These are phyloP conservation scores for Amia ocellicauda DNA, from an alignment of 2,113 vertebrate genomes.

Conservation along the genomic window DNA sequence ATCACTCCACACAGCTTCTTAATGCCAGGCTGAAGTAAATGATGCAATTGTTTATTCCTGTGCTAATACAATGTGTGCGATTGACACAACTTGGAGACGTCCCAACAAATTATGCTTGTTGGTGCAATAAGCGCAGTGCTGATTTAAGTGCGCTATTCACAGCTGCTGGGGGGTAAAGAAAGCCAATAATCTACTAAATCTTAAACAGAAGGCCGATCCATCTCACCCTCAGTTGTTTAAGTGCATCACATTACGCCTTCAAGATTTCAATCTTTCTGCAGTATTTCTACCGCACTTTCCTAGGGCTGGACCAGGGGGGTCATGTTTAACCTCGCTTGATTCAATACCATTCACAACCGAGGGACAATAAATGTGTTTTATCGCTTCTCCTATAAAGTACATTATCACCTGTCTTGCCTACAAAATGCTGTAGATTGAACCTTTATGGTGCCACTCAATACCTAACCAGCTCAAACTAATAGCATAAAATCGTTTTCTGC, in stretches of 20 bases:
- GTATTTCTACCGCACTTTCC: slow-evolving; percentile 29
- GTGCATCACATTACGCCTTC: slow-evolving; percentile 6
- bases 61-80: not conserved
- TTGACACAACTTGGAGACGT: not conserved
- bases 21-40: too few species aligned
- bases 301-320: slow-evolving; percentile 19
- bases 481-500: not conserved
- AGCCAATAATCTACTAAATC: slow-evolving; percentile 1
- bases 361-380: slow-evolving; percentile 46
- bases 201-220: not conserved
- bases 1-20: too few species aligned
- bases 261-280: slow-evolving; percentile 15
- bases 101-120: not conserved
- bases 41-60: too few species aligned
- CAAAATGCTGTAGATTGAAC: slow-evolving; percentile 35
- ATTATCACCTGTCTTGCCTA: slow-evolving; percentile 36
- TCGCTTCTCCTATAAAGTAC: slow-evolving; percentile 20
- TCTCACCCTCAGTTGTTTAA: not conserved
- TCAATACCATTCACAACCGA: slow-evolving; percentile 40
- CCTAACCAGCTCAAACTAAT: slow-evolving; percentile 35
- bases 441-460: slow-evolving; percentile 28
- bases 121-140: not conserved
- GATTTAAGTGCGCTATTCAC: not conserved
- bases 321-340: slow-evolving; percentile 26
- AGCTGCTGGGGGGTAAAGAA: slow-evolving; percentile 3